Conservation (phyloP, 2,888 invertebrate species). For the Xylocampa areola region DNA sequence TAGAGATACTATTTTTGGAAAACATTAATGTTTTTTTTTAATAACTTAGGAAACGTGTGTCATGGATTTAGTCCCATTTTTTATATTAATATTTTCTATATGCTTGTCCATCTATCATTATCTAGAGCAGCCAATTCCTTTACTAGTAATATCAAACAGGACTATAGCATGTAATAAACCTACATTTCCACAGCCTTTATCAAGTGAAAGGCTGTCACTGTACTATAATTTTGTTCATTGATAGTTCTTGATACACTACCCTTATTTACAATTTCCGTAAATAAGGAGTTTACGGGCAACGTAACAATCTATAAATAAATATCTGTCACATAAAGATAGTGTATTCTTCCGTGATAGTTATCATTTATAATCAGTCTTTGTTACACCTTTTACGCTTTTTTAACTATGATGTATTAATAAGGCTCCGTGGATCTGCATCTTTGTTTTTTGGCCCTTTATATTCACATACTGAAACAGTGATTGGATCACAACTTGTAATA, state of each 20-base stretch:
- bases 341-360: neutral
- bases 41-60: neutral
- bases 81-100: neutral
- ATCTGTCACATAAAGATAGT: neutral
- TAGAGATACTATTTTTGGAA: neutral
- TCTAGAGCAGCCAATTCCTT: neutral
- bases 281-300: conserved; percentile 22
- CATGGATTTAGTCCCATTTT: neutral
- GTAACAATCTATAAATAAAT: conserved; percentile 14
- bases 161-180: conserved; percentile 36
- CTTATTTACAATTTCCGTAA: conserved; percentile 20
- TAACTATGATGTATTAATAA: too few species aligned
- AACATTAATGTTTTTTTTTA: neutral
- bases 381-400: neutral
- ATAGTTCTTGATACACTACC: conserved; percentile 38
- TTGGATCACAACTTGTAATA: too few species aligned
- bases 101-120: neutral
- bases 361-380: neutral
- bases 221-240: conserved; percentile 25
- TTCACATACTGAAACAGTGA: too few species aligned
- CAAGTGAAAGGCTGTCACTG: conserved; percentile 44
- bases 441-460: too few species aligned
- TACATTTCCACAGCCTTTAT: conserved; percentile 27
- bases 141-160: conserved; percentile 17
- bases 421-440: too few species aligned